These are phyloP conservation scores for Zosterops lateralis DNA, from an alignment of 2,113 vertebrate genomes.

Conservation along the genomic window DNA sequence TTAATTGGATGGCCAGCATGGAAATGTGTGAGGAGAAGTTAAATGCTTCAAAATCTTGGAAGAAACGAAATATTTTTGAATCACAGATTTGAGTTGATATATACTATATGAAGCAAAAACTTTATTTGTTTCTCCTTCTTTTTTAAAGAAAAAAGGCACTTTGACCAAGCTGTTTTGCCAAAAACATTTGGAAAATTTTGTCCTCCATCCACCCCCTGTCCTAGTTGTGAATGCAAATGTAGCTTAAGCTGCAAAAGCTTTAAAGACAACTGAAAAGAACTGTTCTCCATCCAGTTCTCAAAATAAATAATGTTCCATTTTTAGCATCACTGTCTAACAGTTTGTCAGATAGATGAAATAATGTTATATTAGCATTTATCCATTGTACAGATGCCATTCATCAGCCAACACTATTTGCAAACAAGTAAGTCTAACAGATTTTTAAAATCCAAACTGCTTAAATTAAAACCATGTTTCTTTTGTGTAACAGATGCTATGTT, in stretches of 20 bases:
- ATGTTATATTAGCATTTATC: background rate
- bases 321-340: background rate
- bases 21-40: background rate
- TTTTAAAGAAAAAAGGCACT: background rate
- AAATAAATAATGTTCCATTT: background rate
- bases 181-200: background rate
- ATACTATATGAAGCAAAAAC: background rate
- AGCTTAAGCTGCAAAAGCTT: background rate
- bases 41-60: background rate
- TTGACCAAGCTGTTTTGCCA: background rate
- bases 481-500: background rate
- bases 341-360: background rate
- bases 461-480: background rate
- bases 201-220: background rate
- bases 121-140: fast-evolving
- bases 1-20: background rate
- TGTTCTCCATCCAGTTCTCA: background rate
- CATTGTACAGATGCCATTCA: background rate
- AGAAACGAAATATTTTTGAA: background rate
- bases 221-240: background rate
- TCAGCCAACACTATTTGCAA: background rate
- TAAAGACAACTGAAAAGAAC: background rate
- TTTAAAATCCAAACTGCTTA: background rate
- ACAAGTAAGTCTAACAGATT: background rate
- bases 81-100: background rate